Evolutionary conservation across 1,140 invertebrate species (phyloP), one percentile per base, ranked within the genome.

Genomic region (Microplitis demolitor): DNA sequence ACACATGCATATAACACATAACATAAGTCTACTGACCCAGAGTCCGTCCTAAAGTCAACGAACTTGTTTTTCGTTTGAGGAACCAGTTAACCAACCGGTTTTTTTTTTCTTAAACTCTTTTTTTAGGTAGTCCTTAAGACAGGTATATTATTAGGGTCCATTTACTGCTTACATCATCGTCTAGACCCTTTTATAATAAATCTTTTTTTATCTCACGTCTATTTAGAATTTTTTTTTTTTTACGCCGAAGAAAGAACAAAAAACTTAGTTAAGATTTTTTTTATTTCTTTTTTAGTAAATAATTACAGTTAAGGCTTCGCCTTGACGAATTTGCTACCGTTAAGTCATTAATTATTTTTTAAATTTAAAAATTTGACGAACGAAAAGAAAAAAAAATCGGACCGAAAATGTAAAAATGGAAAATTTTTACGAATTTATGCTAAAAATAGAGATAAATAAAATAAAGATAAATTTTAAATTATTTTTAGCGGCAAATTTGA

Each of bases 1-100:
- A 37, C 2, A 50, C n/a, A n/a, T n/a, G n/a, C n/a, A n/a, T n/a
- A n/a, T n/a, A n/a, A n/a, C 31, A 37, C 2, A 50, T 9, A 14
- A 53, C 24, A 75, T 76, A 78, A 75, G 80, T 77, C 80, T 79
- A 81, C 78, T 81, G 78, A 81, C 78, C 80, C 77, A 81, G 77
- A 78, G 77, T 63, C 45, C 14, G 16, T 62, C 39, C 33, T 45
- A 54, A 14, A 50, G 60, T 35, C 34, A 66, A 39, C 50, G 33
- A 72, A 58, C 51, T 60, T 11, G 70, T 58, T 64, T 62, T 64
- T 37, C 62, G 31, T 50, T 50, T 33, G 60, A 9, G 31, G 33
- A 33, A 68, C 54, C 31, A 35, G 53, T 16, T 56, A 56, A 5
- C 4, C 4, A 64, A 64, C 64, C 64, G 45, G 39, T 66, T 66